Evolutionary conservation across 2,113 vertebrate genomes (phyloP), one percentile per base, ranked within the genome.

Genomic region (Perognathus longimembris): DNA sequence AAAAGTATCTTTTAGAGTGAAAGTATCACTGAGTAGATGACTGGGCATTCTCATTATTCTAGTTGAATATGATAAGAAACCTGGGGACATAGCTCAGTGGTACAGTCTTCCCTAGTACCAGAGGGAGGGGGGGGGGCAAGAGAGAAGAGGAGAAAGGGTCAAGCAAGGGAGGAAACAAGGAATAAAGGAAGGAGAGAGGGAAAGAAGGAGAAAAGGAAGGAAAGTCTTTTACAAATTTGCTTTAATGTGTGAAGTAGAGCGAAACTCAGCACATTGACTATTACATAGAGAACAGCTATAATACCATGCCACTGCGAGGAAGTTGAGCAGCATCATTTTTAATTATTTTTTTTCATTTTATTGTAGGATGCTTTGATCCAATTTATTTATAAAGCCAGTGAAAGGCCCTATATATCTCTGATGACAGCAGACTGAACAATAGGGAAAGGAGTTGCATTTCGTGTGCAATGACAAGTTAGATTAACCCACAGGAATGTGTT

Each of bases 401-500:
- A 90, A 89, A 97, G 96, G 71, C 74, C 50, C 30, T 75, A 34
- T 79, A 50, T 0, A 0, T 96, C 89, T 96, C 89, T 97, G 95
- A 95, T 88, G 69, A 94, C 86, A 95, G 78, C 90, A 97, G 95
- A 92, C 88, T 95, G 90, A 93, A 97, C 82, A 93, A 97, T 87
- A 89, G 89, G 95, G 18, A 95, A 76, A 66, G 92, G 96, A 96
- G 93, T 78, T 69, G 91, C 93, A 76, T 96, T 96, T 93, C 97
- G 87, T 59, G 66, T 95, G 95, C 77, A 95, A 94, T 94, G 91
- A 90, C 3, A 20, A 96, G 83, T 96, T 97, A 96, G 97, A 98
- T 97, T 96, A 98, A 97, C 95, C 96, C 95, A 94, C 88, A 93
- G 64, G 91, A 97, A 97, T 93, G 95, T 96, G 95, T 96, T 97